A percentile compares a stretch with the other conserved stretches of the same genome.
These are phyloP conservation scores for Porphyrio hochstetteri DNA, from an alignment of 2,113 vertebrate species.

Conservation along the genomic window DNA sequence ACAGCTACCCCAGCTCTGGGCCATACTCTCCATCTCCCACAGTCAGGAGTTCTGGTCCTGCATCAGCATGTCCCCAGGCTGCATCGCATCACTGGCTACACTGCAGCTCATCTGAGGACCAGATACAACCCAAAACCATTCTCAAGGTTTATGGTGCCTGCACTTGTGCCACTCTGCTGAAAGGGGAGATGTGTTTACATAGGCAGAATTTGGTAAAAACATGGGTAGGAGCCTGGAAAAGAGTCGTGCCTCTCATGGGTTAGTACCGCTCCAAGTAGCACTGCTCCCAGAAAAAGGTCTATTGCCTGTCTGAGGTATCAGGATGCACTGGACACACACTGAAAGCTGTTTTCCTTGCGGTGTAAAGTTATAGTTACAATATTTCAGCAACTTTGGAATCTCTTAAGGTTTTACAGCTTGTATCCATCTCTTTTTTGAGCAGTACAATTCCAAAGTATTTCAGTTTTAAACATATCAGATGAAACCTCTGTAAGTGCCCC, in stretches of 20 bases:
- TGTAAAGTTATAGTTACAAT: background rate
- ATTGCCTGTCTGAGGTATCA: background rate
- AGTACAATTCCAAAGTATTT: background rate
- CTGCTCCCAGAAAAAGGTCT: background rate
- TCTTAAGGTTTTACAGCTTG: background rate
- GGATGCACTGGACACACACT: background rate
- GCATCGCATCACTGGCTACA: accelerated
- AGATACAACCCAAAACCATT: background rate
- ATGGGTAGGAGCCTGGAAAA: background rate
- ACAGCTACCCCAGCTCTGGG: background rate
- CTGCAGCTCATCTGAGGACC: background rate
- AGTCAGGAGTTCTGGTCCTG: accelerated
- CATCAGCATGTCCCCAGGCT: accelerated
- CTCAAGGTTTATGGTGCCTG: accelerated
- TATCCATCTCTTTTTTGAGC: background rate
- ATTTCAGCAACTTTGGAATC: background rate
- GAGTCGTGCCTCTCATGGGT: background rate
- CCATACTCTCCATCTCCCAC: accelerated
- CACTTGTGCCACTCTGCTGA: background rate
- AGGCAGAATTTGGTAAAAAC: background rate
- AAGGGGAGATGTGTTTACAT: background rate
- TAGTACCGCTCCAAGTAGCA: background rate
- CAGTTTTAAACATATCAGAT: background rate
- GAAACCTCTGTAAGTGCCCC: background rate
- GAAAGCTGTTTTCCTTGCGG: background rate